phyloP scores from a whole-genome alignment of 2,113 vertebrate species.

The Rattus rattus region DNA sequence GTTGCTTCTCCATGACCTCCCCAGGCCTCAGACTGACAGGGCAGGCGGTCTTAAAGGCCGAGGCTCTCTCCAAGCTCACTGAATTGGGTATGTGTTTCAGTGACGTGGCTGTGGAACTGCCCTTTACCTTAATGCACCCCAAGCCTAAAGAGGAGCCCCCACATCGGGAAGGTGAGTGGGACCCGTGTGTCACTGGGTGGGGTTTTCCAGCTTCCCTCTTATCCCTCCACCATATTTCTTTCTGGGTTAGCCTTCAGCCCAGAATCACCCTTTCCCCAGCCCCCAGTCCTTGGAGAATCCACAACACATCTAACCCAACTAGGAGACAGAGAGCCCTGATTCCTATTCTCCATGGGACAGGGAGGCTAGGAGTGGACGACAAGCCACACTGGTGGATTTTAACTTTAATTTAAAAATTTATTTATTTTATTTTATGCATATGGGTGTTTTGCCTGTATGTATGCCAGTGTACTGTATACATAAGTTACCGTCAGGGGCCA shows the following conservation, averaged over 20 bases:
- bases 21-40: not conserved
- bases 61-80: not conserved
- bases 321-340: not conserved
- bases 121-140: constrained; percentile 97
- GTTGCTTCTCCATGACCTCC: not conserved
- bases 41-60: not conserved
- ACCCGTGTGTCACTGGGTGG: not conserved
- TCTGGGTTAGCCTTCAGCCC: not conserved
- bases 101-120: constrained; percentile 95
- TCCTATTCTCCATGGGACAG: not conserved
- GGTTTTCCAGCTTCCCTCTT: not conserved
- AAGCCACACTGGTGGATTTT: too few species aligned
- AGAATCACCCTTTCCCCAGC: not conserved
- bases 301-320: not conserved
- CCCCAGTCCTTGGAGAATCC: not conserved
- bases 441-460: not conserved
- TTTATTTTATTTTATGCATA: not conserved
- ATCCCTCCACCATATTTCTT: not conserved
- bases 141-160: constrained; percentile 93
- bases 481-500: not conserved
- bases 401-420: not conserved
- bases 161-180: constrained; percentile 90
- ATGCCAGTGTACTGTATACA: not conserved
- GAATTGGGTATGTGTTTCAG: constrained; percentile 84
- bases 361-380: not conserved